phyloP scores from a whole-genome alignment of 2,113 vertebrate genomes.

The Delphinus delphis region DNA sequence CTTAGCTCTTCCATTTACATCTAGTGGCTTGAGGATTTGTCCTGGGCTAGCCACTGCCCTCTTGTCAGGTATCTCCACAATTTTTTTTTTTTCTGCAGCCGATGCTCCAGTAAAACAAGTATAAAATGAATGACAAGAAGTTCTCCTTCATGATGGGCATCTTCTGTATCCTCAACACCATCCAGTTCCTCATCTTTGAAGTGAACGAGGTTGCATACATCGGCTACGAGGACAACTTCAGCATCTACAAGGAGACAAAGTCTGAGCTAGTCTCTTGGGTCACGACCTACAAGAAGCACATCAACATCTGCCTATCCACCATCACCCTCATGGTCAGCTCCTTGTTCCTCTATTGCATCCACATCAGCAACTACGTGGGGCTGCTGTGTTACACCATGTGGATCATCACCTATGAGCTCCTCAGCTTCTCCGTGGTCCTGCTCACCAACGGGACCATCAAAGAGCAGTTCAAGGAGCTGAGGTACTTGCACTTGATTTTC shows the following conservation, averaged over 20 bases:
- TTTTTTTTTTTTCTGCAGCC: background rate
- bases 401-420: constrained; percentile 49
- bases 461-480: background rate
- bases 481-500: background rate
- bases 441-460: background rate
- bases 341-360: constrained; percentile 43
- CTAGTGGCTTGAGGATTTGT: background rate
- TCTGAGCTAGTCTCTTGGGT: background rate
- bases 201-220: background rate
- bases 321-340: background rate
- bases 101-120: rapidly evolving
- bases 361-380: background rate
- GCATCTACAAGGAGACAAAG: background rate
- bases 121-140: background rate
- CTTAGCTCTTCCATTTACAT: background rate
- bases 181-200: constrained; percentile 75
- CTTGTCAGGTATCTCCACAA: rapidly evolving
- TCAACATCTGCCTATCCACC: background rate
- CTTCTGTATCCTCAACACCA: constrained; percentile 65
- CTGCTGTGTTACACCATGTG: constrained; percentile 9
- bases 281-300: rapidly evolving
- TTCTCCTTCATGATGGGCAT: background rate
- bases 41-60: background rate
- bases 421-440: background rate
- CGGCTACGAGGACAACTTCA: background rate